A percentile compares a stretch with the other conserved stretches of the same genome.
Conservation (phyloP, 2,888 invertebrate species). For the Drosophila nr. fundita region DNA sequence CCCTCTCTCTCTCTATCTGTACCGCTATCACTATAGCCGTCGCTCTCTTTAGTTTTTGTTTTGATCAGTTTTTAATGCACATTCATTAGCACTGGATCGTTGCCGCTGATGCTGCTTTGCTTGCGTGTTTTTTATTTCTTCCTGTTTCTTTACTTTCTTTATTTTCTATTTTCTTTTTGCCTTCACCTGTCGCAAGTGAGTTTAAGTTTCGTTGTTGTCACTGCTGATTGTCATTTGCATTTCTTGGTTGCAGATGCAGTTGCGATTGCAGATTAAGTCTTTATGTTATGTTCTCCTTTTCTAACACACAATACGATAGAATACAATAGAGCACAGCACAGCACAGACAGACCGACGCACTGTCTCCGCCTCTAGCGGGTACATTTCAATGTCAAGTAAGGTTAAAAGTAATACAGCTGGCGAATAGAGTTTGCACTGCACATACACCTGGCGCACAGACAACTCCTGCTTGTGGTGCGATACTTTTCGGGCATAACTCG, state of each 20-base stretch:
- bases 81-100: conserved; percentile 35
- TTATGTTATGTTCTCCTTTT: conserved; percentile 50
- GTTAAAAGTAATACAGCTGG: conserved; percentile 80
- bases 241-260: conserved; percentile 17
- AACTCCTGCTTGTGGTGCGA: conserved; percentile 45
- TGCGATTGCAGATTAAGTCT: conserved; percentile 6
- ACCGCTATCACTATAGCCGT: conserved; percentile 2
- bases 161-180: conserved; percentile 16
- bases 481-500: conserved; percentile 59
- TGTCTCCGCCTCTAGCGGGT: conserved; percentile 70
- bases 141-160: conserved; percentile 11
- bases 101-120: conserved; percentile 26
- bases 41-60: conserved; percentile 50
- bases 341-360: conserved; percentile 50
- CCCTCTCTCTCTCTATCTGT: not conserved
- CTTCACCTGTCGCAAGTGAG: conserved; percentile 20
- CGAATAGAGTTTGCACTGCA: conserved; percentile 52
- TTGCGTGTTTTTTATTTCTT: conserved; percentile 30
- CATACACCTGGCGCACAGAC: conserved; percentile 54
- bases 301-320: conserved; percentile 52
- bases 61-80: conserved; percentile 56
- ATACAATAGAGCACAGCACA: conserved; percentile 41
- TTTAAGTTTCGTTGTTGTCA: conserved; percentile 14
- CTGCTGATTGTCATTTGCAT: conserved; percentile 27
- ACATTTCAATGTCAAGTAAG: conserved; percentile 85